A percentile compares a stretch with the other conserved stretches of the same genome.
Evolutionary conservation across 2,797 vertebrate species (phyloP).

Genomic region (Chelmon rostratus): DNA sequence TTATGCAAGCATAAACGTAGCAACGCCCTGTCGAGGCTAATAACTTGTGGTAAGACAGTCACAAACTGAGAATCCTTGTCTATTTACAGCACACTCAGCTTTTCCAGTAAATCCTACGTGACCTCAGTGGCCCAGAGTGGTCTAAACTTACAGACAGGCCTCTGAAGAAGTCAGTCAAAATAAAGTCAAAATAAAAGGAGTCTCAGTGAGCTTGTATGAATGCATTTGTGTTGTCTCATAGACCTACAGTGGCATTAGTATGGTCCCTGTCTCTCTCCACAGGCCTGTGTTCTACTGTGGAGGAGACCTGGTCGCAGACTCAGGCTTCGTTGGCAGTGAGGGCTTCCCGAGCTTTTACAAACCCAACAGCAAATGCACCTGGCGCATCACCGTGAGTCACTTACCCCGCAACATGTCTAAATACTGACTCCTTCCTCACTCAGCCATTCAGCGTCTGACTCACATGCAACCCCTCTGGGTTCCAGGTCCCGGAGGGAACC

Average conservation of each 20-base stretch:
- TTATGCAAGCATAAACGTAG: not conserved
- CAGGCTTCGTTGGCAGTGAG: constrained; percentile 92
- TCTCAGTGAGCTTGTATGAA: not conserved
- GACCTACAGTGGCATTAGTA: not conserved
- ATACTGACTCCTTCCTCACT: not conserved
- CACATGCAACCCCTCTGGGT: constrained; percentile 20
- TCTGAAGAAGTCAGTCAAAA: constrained; percentile 3
- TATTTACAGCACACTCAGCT: not conserved
- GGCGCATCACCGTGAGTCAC: constrained; percentile 91
- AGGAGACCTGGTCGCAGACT: constrained; percentile 87
- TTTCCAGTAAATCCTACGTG: not conserved
- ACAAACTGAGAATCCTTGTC: constrained; percentile 1
- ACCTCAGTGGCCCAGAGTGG: not conserved
- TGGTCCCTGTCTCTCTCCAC: constrained; percentile 23
- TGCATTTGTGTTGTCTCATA: not conserved
- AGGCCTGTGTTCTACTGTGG: constrained; percentile 93
- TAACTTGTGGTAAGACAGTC: not conserved
- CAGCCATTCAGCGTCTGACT: constrained; percentile 20
- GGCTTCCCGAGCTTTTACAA: constrained; percentile 91
- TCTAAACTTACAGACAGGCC: not conserved
- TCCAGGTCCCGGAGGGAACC: constrained; percentile 90
- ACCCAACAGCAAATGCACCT: constrained; percentile 89
- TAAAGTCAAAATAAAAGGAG: not conserved
- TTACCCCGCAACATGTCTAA: not conserved
- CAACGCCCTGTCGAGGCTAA: not conserved